phyloP scores from a whole-genome alignment of 2,888 invertebrate genomes.

The Dyspetes luteomarginatus region DNA sequence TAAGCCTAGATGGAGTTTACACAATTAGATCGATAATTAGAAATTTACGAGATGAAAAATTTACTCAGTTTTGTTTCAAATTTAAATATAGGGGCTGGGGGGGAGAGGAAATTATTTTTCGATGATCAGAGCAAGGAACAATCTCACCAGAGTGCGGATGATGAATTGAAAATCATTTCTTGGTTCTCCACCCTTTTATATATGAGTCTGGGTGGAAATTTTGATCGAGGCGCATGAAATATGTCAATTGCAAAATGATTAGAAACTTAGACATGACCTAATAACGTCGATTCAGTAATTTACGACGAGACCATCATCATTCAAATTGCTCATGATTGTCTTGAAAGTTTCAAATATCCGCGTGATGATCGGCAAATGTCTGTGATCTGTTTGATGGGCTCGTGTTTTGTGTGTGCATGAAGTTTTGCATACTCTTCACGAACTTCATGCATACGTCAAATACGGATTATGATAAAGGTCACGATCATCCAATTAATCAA shows the following conservation, averaged over 20 bases:
- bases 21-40: conserved; percentile 3
- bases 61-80: neutral
- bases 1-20: no score
- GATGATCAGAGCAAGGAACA: neutral
- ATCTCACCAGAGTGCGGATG: conserved; percentile 37
- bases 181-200: conserved; percentile 71
- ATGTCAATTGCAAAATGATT: conserved; percentile 76
- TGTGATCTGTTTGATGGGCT: neutral
- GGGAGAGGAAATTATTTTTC: neutral
- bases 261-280: conserved; percentile 74
- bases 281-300: conserved; percentile 74
- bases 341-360: conserved; percentile 58
- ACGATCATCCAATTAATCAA: no score
- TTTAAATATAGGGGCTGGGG: neutral
- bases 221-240: conserved; percentile 72
- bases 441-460: no score
- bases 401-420: no score
- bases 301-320: conserved; percentile 52
- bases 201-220: conserved; percentile 44
- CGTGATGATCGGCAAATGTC: neutral
- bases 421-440: no score
- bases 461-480: no score
- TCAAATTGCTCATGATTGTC: conserved; percentile 64
- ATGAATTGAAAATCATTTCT: conserved; percentile 63
- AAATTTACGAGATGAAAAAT: neutral